A percentile compares a stretch with the other conserved stretches of the same genome.
These are phyloP conservation scores for Drosophila mayaguana DNA, from an alignment of 2,888 invertebrate species.

Conservation along the genomic window DNA sequence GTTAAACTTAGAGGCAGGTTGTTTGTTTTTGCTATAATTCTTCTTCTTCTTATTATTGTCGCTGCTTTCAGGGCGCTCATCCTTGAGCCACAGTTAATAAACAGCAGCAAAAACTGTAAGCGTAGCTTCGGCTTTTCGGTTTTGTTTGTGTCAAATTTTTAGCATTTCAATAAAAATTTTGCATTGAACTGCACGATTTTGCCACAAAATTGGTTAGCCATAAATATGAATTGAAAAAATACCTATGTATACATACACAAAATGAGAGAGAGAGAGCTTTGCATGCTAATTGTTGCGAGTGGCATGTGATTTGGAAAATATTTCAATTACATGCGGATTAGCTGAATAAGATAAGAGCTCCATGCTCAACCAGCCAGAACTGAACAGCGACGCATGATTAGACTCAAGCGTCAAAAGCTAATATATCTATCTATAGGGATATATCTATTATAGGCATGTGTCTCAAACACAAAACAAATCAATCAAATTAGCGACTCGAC, in stretches of 20 bases:
- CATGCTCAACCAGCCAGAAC: slow-evolving; percentile 20
- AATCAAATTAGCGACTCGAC: slow-evolving; percentile 57
- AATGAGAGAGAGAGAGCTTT: background rate
- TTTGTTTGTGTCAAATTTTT: slow-evolving; percentile 18
- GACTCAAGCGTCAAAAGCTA: background rate
- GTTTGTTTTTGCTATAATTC: slow-evolving; percentile 6
- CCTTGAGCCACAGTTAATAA: slow-evolving; percentile 35
- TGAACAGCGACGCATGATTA: slow-evolving; percentile 56
- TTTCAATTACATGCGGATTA: slow-evolving; percentile 65
- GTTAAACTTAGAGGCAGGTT: slow-evolving; percentile 25
- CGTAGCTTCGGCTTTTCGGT: background rate
- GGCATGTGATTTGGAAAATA: slow-evolving; percentile 70
- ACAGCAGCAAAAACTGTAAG: background rate
- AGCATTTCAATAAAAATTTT: slow-evolving; percentile 33
- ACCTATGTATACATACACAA: background rate
- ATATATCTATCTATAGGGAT: background rate
- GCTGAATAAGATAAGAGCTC: slow-evolving; percentile 12
- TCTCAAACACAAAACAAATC: slow-evolving; percentile 38
- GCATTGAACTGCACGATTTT: slow-evolving; percentile 36
- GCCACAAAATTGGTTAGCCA: slow-evolving; percentile 30
- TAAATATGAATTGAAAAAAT: slow-evolving; percentile 31
- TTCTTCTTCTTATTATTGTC: slow-evolving; percentile 2
- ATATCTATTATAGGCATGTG: slow-evolving; percentile 31
- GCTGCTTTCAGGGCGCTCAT: slow-evolving; percentile 28
- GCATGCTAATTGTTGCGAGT: slow-evolving; percentile 64